phyloP scores from a whole-genome alignment of 2,888 invertebrate genomes.

The Strigamia crassipes region DNA sequence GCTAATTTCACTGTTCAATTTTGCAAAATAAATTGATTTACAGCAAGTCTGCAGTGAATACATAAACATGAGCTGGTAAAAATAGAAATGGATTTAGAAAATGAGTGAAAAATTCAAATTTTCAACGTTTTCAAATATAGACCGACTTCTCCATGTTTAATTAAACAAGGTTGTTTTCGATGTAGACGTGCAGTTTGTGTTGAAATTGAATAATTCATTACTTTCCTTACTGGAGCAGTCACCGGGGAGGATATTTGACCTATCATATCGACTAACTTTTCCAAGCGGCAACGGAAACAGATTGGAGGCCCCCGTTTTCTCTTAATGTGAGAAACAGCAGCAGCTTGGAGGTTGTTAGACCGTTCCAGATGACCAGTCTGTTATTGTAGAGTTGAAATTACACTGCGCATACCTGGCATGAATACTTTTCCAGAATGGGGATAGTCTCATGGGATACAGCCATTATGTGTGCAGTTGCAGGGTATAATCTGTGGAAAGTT shows the following conservation, averaged over 20 bases:
- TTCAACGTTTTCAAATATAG: not conserved
- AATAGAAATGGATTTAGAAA: not conserved
- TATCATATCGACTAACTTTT: conserved; percentile 17
- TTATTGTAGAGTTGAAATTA: conserved; percentile 35
- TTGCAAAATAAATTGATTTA: not conserved
- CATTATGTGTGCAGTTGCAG: not conserved
- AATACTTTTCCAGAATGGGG: conserved; percentile 7
- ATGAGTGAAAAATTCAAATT: not conserved
- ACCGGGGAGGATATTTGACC: conserved; percentile 25
- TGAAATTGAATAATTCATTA: conserved; percentile 28
- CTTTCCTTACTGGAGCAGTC: not conserved
- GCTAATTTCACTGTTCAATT: conserved; percentile 15
- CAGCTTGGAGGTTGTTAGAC: conserved; percentile 27
- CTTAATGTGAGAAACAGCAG: conserved; percentile 40
- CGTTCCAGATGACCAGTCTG: conserved; percentile 25
- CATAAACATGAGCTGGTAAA: not conserved
- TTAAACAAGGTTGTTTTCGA: not conserved
- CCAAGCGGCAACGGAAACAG: conserved; percentile 19
- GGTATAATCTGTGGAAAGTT: conserved; percentile 25
- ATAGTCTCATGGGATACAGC: conserved; percentile 1
- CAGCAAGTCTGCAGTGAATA: not conserved
- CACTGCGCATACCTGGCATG: conserved; percentile 5
- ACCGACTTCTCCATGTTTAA: conserved; percentile 12
- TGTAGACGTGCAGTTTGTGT: not conserved
- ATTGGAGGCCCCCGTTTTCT: conserved; percentile 31